Evolutionary conservation across 2,797 vertebrate genomes (phyloP), one percentile per base, ranked within the genome.

Genomic region (Cossypha heuglini): DNA sequence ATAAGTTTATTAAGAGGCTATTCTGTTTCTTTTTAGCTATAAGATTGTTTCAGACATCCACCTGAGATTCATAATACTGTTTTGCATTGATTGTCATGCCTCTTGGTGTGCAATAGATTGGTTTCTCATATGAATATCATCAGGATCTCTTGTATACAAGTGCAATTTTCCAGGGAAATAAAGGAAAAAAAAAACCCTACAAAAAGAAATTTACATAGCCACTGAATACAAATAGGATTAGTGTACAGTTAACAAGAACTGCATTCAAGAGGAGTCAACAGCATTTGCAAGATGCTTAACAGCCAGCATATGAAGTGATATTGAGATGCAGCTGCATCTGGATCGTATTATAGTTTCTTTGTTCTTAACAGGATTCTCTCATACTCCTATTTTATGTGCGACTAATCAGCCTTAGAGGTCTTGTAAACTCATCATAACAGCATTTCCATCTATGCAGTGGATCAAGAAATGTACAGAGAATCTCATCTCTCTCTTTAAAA

Each of bases 251-350:
- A 94, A 91, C 31, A 86, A 92, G 66, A 95, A 80, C 79, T 86
- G 67, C 79, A 85, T 78, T 96, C 61, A 85, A 71, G 55, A 91
- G 92, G 63, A 90, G 31, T 94, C 33, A 74, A 93, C 20, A 93
- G 71, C 46, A 88, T 78, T 97, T 96, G 84, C 51, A 49, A 96
- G 92, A 94, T 76, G 66, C 74, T 91, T 94, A 94, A 86, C 72
- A 94, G 80, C 54, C 46, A 89, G 62, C 31, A 84, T 55, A 85
- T 67, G 89, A 85, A 88, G 28, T 86, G 86, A 95, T 92, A 64
- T 54, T 66, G 83, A 91, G 80, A 93, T 43, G 75, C 93, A 95
- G 91, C 91, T 96, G 94, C 83, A 83, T 85, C 93, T 96, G 57
- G 51, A 89, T 64, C 16, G 69, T 92, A 73, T 95, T 94, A 93